phyloP scores from a whole-genome alignment of 2,113 vertebrate genomes.

The Chiloscyllium plagiosum region DNA sequence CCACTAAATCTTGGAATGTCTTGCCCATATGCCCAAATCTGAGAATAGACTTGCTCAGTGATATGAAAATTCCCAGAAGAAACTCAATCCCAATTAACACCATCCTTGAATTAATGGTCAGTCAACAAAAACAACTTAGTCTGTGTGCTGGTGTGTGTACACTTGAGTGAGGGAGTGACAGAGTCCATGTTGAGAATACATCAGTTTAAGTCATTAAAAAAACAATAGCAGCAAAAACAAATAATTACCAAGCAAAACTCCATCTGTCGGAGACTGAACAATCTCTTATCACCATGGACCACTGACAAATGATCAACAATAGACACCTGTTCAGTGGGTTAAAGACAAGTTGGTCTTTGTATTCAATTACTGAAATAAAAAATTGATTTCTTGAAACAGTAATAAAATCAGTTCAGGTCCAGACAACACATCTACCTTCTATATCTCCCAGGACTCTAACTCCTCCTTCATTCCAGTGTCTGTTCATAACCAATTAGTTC shows the following conservation, averaged over 20 bases:
- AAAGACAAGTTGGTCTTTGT: neutral
- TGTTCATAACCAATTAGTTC: neutral
- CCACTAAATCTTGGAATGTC: neutral
- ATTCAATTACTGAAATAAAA: neutral
- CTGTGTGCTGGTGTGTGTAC: neutral
- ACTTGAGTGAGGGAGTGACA: too few relatives aligned
- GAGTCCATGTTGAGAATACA: neutral
- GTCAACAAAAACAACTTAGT: neutral
- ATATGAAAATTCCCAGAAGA: neutral
- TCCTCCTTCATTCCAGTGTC: neutral
- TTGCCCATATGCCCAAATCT: neutral
- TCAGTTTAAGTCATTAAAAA: neutral
- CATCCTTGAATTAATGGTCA: neutral
- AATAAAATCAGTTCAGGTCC: neutral
- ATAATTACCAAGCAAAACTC: neutral
- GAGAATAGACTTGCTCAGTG: neutral
- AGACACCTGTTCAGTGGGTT: neutral
- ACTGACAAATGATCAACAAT: neutral
- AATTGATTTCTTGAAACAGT: neutral
- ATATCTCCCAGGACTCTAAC: neutral
- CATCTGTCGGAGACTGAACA: neutral
- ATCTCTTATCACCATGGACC: neutral
- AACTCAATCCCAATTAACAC: neutral
- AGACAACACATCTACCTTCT: neutral
- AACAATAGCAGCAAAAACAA: neutral